Base-by-base conservation (phyloP, 2,113 vertebrate genomes). In the Lepisosteus oculatus region DNA sequence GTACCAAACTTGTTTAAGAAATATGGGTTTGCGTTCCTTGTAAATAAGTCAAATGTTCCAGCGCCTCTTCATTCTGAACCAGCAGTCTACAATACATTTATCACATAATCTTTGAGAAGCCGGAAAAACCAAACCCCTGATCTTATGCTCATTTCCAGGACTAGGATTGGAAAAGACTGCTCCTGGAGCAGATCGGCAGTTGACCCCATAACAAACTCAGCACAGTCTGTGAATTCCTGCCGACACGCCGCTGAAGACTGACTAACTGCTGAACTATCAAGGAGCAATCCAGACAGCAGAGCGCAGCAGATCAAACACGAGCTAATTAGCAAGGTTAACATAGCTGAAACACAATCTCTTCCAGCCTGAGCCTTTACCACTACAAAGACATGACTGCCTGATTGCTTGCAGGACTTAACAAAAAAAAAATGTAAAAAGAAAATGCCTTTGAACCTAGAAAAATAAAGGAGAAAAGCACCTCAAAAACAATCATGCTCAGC, bases 261-360 rank as follows among this genome's bases (percentile, higher is more conserved):
- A 9, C 55, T 61, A 45, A 41, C 64, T 13, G 13, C 57, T 13
- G n/a, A 14, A 8, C 67, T 74, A 65, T 69, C 67, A 15, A 29
- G 61, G 61, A 69, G 51, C 6, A 51, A 51, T 41, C 66, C 72
- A 65, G 72, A 74, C 72, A 69, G 72, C 59, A 51, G 54, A 61
- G 29, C 72, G 41, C 72, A 11, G 67, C 66, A 74, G 59, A 74
- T 74, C 72, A 69, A 67, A 69, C 61, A 8, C 67, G 64, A 44
- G 8, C 59, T 74, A 74, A 74, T 69, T 74, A 74, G 67, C 72
- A 55, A 69, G 72, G 67, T 74, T 74, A 74, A 57, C 67, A 69
- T 67, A 74, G 72, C 67, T 63, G 72, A 69, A 74, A 74, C 47
- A 61, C 61, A 74, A 74, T 74, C 59, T 69, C 72, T 69, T 64